Evolutionary conservation across 2,888 invertebrate genomes (phyloP), one percentile per base, ranked within the genome.

Genomic region (Trichacis sp.): DNA sequence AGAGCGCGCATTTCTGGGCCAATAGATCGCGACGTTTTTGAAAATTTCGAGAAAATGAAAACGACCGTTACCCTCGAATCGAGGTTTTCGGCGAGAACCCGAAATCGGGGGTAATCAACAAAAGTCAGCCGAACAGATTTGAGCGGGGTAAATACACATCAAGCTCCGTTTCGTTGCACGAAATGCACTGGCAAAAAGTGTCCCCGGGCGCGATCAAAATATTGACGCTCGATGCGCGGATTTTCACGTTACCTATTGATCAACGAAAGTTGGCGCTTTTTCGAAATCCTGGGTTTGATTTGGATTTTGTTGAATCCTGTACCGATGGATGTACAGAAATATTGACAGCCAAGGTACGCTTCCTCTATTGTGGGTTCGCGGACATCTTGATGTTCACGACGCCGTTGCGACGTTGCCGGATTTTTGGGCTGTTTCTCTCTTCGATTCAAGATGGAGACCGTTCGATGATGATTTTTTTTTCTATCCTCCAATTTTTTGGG

Each of bases 291-390:
- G 40, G 6, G 14, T 15, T 40, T 15, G 40, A 8, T 40, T 12
- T 40, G 40, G 40, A 40, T 40, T 40, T 40, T 40, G 40, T 2
- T 14, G 40, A 40, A 8, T 40, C 8, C 6, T 15, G 40, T 8
- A 2, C 15, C 14, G 65, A 66, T 58, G 43, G 61, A 57, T 51
- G 58, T 68, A 65, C 56, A 58, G 52, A 69, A 70, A 71, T 77
- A 70, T 77, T 76, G 75, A 77, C 77, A 76, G 70, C 20, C 68
- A 36, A 64, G 73, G 72, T 70, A 74, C 76, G 75, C 77, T 77
- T 76, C 77, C 74, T 75, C 56, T 66, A 64, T 50, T 52, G 48
- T 50, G 65, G 64, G 65, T 24, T 47, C 55, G 65, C 70, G 64
- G 72, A 70, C 72, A 72, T 72, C 69, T 72, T 72, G 65, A n/a